phyloP scores from a whole-genome alignment of 2,888 invertebrate species.

The Watsonalla cultraria region DNA sequence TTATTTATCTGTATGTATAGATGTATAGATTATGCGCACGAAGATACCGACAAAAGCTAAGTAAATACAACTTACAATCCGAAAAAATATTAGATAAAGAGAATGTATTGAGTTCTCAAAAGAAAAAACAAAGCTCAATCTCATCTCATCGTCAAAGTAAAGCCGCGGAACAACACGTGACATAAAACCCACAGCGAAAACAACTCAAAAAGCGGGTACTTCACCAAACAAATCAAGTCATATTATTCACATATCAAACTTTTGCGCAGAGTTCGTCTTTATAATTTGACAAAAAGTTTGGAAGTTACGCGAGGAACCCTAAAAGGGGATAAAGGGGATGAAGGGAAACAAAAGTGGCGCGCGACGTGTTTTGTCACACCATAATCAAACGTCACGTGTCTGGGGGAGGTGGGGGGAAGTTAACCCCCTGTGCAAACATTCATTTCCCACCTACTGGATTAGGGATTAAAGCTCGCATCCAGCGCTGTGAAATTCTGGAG shows the following conservation, averaged over 20 bases:
- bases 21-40: too few species aligned
- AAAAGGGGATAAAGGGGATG: constrained; percentile 29
- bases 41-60: too few species aligned
- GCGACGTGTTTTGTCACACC: constrained; percentile 56
- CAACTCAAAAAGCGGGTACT: too few species aligned
- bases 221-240: not conserved
- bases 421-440: constrained; percentile 34
- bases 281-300: constrained; percentile 1
- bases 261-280: not conserved
- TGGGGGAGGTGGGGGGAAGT: constrained; percentile 26
- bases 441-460: constrained; percentile 42
- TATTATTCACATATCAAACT: not conserved
- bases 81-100: too few species aligned
- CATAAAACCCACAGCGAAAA: too few species aligned
- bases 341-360: constrained; percentile 38
- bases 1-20: too few species aligned
- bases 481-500: constrained; percentile 7
- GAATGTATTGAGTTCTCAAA: too few species aligned
- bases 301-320: constrained; percentile 16
- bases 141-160: too few species aligned
- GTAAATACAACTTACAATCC: too few species aligned
- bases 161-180: too few species aligned
- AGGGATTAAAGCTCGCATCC: constrained; percentile 31
- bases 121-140: too few species aligned
- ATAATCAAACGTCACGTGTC: constrained; percentile 32